Base-by-base conservation (phyloP, 1,140 invertebrate genomes). In the Zaprionus camerounensis region DNA sequence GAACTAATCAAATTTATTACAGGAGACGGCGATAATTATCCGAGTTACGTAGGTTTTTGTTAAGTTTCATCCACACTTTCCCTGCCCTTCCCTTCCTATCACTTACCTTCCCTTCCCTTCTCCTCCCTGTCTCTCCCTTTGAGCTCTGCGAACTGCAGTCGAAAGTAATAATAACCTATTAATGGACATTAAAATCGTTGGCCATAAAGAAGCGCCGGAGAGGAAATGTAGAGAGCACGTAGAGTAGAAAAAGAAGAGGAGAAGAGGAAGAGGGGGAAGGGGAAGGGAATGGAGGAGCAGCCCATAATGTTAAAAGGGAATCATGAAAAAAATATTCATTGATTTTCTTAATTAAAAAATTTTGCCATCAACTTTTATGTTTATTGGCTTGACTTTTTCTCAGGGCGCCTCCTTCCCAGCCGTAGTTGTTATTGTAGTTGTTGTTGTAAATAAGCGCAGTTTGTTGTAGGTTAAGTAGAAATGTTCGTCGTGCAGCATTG, bases 291-390 rank as follows among this genome's bases (percentile, higher is more conserved):
- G 31, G 2, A n/a, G 15, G 15, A 41, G 31, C 22, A 57, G 67
- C 34, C 36, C 61, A 71, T 65, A 58, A 71, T 65, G 68, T 71
- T 76, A n/a, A 76, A 72, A 62, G 55, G 38, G 41, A 66, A 75
- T 77, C 55, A 70, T 74, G 44, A 71, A 81, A 82, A 88, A 88
- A 78, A 87, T 83, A 88, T 84, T 87, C 84, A 87, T 87, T 87
- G 84, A 87, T 88, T 87, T 87, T 88, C 84, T 87, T 87, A 87
- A 87, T 87, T 87, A 88, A 87, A 87, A 87, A 87, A 87, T 87
- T 87, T 73, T 51, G 68, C 78, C 78, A 87, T 87, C 73, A 87
- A 84, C 84, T 88, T 87, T 87, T 88, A 87, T 87, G 85, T 88
- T 87, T 84, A 87, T 87, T 79, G 76, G 76, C 83, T 78, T 79